These are phyloP conservation scores for Exocentrus adspersus DNA, from an alignment of 2,888 invertebrate genomes.

Conservation along the genomic window DNA sequence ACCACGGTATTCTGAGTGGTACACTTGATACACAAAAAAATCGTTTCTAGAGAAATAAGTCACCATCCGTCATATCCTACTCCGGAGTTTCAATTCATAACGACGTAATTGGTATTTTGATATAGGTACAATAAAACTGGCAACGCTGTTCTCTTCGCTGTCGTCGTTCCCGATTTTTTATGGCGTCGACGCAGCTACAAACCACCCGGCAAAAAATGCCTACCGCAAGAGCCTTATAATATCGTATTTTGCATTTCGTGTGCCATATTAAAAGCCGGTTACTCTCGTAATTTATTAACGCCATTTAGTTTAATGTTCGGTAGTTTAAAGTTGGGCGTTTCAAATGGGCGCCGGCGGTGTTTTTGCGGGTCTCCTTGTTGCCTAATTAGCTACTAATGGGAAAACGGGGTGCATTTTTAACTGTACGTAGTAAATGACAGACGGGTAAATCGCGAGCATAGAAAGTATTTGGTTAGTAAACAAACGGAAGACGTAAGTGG, in stretches of 20 bases:
- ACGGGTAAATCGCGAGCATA: too few species aligned
- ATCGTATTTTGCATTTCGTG: slow-evolving; percentile 38
- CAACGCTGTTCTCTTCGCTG: slow-evolving; percentile 2
- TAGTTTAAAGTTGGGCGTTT: slow-evolving; percentile 34
- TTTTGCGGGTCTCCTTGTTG: neutral
- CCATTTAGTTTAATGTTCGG: slow-evolving; percentile 33
- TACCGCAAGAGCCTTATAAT: slow-evolving; percentile 34
- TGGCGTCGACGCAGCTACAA: slow-evolving; percentile 19
- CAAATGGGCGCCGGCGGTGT: slow-evolving; percentile 15
- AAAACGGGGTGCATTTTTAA: neutral
- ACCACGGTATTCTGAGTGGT: too few species aligned
- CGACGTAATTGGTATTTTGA: too few species aligned
- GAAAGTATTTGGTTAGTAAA: neutral
- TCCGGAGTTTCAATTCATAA: too few species aligned
- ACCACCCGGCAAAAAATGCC: slow-evolving; percentile 37
- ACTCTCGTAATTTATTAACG: slow-evolving; percentile 39
- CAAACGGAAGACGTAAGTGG: neutral
- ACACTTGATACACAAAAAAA: too few species aligned
- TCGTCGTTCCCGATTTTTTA: slow-evolving; percentile 32
- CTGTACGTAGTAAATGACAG: too few species aligned
- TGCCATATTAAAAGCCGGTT: slow-evolving; percentile 39
- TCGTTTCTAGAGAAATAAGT: too few species aligned
- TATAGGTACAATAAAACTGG: neutral
- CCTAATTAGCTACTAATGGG: slow-evolving; percentile 4
- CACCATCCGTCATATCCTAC: too few species aligned